Conservation (phyloP, 2,113 vertebrate genomes). For the Lepisosteus osseus region DNA sequence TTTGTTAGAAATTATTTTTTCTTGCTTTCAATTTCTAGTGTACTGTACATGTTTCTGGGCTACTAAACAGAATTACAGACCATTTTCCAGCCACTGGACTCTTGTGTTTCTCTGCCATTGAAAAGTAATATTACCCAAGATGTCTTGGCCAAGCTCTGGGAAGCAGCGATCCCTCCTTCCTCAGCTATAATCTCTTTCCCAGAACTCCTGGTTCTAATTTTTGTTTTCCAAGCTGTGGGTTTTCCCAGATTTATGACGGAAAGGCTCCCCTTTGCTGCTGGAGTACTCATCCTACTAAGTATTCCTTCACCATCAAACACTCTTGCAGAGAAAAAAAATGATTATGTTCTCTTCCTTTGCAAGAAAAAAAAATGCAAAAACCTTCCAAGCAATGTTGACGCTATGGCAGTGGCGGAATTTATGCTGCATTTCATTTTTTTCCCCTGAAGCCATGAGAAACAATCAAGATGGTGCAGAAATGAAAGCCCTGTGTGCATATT, state of each 20-base stretch:
- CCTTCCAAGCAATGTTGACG: too few species aligned
- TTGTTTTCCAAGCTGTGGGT: neutral
- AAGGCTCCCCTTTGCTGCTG: neutral
- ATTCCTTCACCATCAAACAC: neutral
- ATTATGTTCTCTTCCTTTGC: neutral
- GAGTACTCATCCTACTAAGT: neutral
- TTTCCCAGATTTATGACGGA: neutral
- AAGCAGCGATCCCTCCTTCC: neutral
- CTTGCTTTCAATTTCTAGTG: too few species aligned
- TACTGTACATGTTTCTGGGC: too few species aligned
- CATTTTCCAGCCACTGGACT: too few species aligned
- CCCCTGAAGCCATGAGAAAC: too few species aligned
- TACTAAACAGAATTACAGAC: too few species aligned
- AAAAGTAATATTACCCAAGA: neutral
- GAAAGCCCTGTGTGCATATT: too few species aligned
- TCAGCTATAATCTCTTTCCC: neutral
- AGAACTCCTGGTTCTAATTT: conserved; percentile 12
- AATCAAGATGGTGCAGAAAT: too few species aligned
- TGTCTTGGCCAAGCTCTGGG: neutral
- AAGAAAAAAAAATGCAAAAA: neutral
- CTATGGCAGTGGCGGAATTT: too few species aligned
- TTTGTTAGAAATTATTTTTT: too few species aligned
- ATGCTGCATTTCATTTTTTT: too few species aligned
- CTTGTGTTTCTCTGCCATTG: too few species aligned
- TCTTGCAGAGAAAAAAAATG: neutral